phyloP scores from a whole-genome alignment of 92 coral and sea anemone species.

The Pocillopora grandis region DNA sequence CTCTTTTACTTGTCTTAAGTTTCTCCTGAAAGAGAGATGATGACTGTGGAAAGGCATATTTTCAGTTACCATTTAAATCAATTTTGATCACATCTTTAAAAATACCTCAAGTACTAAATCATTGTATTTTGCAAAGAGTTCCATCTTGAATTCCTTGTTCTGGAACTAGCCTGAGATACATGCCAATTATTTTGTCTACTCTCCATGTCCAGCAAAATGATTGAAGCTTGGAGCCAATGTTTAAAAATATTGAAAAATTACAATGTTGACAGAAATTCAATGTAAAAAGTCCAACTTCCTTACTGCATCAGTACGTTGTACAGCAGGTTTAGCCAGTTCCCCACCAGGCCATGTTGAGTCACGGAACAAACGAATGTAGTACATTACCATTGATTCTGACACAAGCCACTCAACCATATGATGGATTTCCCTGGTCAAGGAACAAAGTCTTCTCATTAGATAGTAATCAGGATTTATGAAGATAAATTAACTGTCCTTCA shows the following conservation, averaged over 20 bases:
- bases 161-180: too few species aligned
- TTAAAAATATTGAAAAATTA: too few species aligned
- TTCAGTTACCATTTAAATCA: too few species aligned
- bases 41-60: not conserved
- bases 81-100: not conserved
- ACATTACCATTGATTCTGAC: conserved; percentile 95
- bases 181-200: not conserved
- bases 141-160: not conserved
- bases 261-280: too few species aligned
- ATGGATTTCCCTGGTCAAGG: conserved; percentile 72
- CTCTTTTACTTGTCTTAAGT: conserved; percentile 72
- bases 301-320: conserved; percentile 80
- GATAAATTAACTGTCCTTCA: too few species aligned
- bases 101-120: too few species aligned
- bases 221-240: too few species aligned
- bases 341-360: conserved; percentile 99
- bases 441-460: not conserved
- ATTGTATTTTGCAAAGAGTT: too few species aligned
- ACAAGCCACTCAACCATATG: conserved; percentile 96
- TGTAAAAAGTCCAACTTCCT: not conserved
- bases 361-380: conserved; percentile 89
- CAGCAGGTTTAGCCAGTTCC: conserved; percentile 73
- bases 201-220: too few species aligned
- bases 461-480: too few species aligned
- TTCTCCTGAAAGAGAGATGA: conserved; percentile 67